Evolutionary conservation across 2,888 invertebrate genomes (phyloP), one percentile per base, ranked within the genome.

Genomic region (Catocala sponsa): DNA sequence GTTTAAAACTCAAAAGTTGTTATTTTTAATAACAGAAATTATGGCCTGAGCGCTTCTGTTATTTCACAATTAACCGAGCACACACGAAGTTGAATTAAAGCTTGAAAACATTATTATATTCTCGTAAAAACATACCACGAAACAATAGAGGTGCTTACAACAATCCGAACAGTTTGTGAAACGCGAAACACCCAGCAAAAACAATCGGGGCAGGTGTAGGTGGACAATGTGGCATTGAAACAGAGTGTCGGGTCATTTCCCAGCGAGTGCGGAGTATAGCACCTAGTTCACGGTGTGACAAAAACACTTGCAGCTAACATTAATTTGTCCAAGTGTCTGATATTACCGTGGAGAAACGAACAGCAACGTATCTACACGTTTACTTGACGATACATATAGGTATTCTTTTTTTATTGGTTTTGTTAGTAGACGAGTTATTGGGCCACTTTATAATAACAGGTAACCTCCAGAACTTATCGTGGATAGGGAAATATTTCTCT

Each of bases 81-180:
- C 11, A 43, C 43, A 43, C 10, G 25, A 43, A 43, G n/a, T n/a
- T n/a, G 5, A 43, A n/a, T 43, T n/a, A 43, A n/a, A n/a, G 43
- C 5, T n/a, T n/a, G 7, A 7, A 38, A 38, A 38, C 35, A 38
- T 38, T 38, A 38, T 38, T 0, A 38, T 38, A 25, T 25, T 25
- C 25, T 25, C 25, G 25, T 25, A 12, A n/a, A 54, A 46, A 13
- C 32, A 46, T 11, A 55, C 55, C 46, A 47, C 35, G 15, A 42
- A 51, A 74, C 55, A 70, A 74, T 59, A 59, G 59, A 38, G 49
- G 47, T 25, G 50, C 49, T 63, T 70, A 52, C 59, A 59, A 69
- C 73, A 73, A 62, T 74, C 59, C 55, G 64, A 72, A 74, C 59
- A 62, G 59, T 63, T 48, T 70, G 57, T 13, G 60, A 59, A 60